Conservation (phyloP, 2,113 vertebrate genomes). For the Callionymus lyra region DNA sequence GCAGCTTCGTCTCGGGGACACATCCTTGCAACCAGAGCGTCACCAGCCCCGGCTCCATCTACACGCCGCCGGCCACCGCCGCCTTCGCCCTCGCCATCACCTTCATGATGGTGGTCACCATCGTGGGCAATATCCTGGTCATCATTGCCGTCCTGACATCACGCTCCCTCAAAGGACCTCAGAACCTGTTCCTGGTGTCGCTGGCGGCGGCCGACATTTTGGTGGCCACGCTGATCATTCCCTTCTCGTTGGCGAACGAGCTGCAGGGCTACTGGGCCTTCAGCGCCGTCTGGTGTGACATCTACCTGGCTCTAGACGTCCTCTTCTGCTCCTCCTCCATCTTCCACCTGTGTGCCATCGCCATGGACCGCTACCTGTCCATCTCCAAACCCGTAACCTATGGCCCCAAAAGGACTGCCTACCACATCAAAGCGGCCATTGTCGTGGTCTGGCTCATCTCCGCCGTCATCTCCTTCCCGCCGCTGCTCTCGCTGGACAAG, state of each 20-base stretch:
- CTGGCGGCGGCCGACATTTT: constrained; percentile 73
- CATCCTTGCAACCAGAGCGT: constrained; percentile 33
- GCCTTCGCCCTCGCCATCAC: constrained; percentile 66
- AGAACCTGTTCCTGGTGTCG: constrained; percentile 76
- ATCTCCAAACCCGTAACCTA: constrained; percentile 77
- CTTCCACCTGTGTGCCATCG: constrained; percentile 85
- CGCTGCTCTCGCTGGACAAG: constrained; percentile 69
- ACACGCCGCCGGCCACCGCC: constrained; percentile 62
- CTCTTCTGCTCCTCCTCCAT: constrained; percentile 87
- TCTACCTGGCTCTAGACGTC: constrained; percentile 82
- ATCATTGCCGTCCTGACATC: constrained; percentile 79
- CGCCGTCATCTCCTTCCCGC: constrained; percentile 79
- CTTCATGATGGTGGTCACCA: constrained; percentile 79
- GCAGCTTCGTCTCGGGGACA: constrained; percentile 17
- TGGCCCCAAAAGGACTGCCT: constrained; percentile 69
- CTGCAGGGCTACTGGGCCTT: constrained; percentile 88
- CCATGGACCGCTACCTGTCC: constrained; percentile 85
- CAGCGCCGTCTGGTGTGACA: constrained; percentile 76
- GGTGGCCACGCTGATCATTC: constrained; percentile 75
- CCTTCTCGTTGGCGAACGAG: constrained; percentile 76
- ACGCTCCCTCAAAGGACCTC: constrained; percentile 59
- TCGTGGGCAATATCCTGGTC: constrained; percentile 79
- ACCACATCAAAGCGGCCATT: constrained; percentile 75
- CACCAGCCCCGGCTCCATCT: constrained; percentile 13
- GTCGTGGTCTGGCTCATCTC: constrained; percentile 80